Evolutionary conservation across 1,140 invertebrate species (phyloP), one percentile per base, ranked within the genome.

Genomic region (Drosophila aff.): DNA sequence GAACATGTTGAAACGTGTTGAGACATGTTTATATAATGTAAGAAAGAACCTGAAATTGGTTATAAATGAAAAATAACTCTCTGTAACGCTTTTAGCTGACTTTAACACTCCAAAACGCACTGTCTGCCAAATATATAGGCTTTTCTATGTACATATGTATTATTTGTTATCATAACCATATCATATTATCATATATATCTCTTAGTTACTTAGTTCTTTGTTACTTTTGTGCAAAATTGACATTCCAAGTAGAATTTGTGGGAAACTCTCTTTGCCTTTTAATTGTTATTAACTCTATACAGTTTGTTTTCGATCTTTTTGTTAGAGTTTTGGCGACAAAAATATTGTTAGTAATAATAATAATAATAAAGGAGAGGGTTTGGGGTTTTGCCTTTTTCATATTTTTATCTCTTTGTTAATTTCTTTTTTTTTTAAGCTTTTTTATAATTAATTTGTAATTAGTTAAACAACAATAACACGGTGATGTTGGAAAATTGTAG

Each of bases 401-500:
- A 38, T 10, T 60, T 44, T 44, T 41, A 10, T 3, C 16, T 41
- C 59, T 63, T 49, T 57, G 53, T 59, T 58, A 52, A 46, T 47
- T 41, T 69, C 43, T 18, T 59, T 36, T 41, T 63, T 26, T 67
- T 36, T 53, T 73, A 1, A 9, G 9, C 8, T 10, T 33, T 33
- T n/a, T 43, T 73, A 64, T 59, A 18, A 23, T 82, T 41, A 11
- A n/a, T 36, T 71, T 60, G 4, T 38, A 81, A 72, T 84, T 79
- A 71, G 55, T 79, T 81, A 73, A 83, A 89, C 85, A 90, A 90
- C 81, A 89, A 84, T 90, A 84, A 84, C 85, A 90, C 53, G 66
- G 81, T 90, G 85, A 85, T 85, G 85, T 90, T 72, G 64, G 60
- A 84, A 83, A 85, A 90, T 82, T 90, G 82, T 79, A 80, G 62